phyloP scores from a whole-genome alignment of 1,140 invertebrate genomes.

The Lordiphosa collinella region DNA sequence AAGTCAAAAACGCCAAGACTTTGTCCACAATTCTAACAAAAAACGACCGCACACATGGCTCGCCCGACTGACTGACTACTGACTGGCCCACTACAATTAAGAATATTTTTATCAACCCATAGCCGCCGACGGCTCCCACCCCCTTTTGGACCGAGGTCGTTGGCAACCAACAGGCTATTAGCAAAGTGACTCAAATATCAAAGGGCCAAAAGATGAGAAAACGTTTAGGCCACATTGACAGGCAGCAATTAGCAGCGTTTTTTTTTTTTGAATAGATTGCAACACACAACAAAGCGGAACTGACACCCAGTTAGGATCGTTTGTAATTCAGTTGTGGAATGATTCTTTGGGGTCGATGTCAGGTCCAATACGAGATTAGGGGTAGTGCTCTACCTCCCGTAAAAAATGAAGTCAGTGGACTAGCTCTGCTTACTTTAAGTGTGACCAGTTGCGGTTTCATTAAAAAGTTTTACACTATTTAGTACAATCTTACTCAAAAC shows the following conservation, averaged over 20 bases:
- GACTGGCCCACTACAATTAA: slow-evolving; percentile 48
- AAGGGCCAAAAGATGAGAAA: slow-evolving; percentile 32
- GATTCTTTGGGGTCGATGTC: too few relatives aligned
- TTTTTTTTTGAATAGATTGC: not conserved
- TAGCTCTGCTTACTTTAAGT: too few relatives aligned
- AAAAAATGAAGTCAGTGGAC: too few relatives aligned
- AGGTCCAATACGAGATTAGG: too few relatives aligned
- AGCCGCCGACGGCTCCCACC: not conserved
- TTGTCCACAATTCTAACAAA: not conserved
- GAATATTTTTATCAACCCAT: slow-evolving; percentile 65
- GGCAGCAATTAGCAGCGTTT: slow-evolving; percentile 54
- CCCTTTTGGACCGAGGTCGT: too few relatives aligned
- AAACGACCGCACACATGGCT: slow-evolving; percentile 60
- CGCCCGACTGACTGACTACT: slow-evolving; percentile 8
- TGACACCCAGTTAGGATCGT: too few relatives aligned
- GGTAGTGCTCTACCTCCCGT: too few relatives aligned
- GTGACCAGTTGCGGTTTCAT: too few relatives aligned
- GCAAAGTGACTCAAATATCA: slow-evolving; percentile 73
- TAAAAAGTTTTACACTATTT: too few relatives aligned
- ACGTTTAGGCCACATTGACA: slow-evolving; percentile 18
- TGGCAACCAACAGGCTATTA: slow-evolving; percentile 47
- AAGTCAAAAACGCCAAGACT: slow-evolving; percentile 58
- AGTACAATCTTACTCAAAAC: too few relatives aligned
- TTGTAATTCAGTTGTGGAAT: too few relatives aligned
- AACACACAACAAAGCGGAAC: too few relatives aligned